phyloP scores from a whole-genome alignment of 2,113 vertebrate species.

The Petaurus breviceps region DNA sequence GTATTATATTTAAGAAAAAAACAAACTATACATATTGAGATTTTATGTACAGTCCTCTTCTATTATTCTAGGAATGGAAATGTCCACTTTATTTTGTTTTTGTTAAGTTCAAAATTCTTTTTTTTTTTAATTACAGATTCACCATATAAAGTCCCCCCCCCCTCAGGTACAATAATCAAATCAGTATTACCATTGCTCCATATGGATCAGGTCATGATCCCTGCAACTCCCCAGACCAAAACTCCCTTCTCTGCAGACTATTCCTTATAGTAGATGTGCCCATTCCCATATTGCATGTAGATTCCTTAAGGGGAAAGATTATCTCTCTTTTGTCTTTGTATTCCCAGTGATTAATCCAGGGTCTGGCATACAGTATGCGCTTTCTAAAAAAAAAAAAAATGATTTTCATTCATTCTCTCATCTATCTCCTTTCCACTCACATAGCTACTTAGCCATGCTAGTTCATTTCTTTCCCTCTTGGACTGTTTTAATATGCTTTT shows the following conservation, averaged over 20 bases:
- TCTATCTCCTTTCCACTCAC: no score
- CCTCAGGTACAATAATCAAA: not conserved
- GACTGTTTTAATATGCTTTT: not conserved
- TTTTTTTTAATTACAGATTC: not conserved
- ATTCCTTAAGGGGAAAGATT: not conserved
- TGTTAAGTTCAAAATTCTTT: not conserved
- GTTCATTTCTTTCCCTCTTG: not conserved
- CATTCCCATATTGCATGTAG: not conserved
- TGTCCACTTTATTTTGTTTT: not conserved
- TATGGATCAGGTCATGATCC: not conserved
- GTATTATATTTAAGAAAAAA: not conserved
- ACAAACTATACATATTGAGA: not conserved
- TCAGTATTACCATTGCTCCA: not conserved
- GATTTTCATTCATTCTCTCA: no score
- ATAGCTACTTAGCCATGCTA: no score
- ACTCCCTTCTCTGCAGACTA: not conserved
- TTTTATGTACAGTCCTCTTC: not conserved
- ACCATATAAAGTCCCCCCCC: no score
- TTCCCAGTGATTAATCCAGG: no score
- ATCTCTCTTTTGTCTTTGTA: not conserved
- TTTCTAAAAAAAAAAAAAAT: no score
- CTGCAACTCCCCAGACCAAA: not conserved
- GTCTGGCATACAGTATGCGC: no score
- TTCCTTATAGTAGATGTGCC: not conserved
- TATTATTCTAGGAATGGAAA: not conserved